phyloP scores from a whole-genome alignment of 2,888 invertebrate species.

The Pediacus dermestoides region DNA sequence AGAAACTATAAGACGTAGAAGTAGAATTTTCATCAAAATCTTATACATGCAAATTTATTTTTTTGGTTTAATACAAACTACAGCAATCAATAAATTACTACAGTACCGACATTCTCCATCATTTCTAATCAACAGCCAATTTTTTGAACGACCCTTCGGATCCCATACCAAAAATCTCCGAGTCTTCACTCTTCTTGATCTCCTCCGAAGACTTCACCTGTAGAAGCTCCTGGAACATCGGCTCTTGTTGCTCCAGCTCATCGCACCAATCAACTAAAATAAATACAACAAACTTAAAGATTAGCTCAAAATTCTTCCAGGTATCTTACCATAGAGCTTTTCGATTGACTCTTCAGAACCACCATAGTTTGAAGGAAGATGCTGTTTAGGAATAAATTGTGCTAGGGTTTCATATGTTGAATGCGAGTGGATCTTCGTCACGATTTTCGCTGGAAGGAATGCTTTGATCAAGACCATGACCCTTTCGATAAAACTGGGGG shows the following conservation, averaged over 20 bases:
- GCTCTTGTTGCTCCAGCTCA: slow-evolving; percentile 22
- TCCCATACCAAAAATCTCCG: slow-evolving; percentile 20
- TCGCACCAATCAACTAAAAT: slow-evolving; percentile 29
- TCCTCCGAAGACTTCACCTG: slow-evolving; percentile 19
- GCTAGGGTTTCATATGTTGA: slow-evolving; percentile 22
- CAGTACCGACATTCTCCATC: too few relatives aligned
- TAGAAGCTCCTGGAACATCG: slow-evolving; percentile 21
- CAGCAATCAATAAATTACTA: too few relatives aligned
- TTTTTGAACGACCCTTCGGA: slow-evolving; percentile 31
- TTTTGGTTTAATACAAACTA: too few relatives aligned
- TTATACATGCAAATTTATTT: too few relatives aligned
- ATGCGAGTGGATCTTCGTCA: slow-evolving; percentile 26
- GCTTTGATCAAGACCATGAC: slow-evolving; percentile 41
- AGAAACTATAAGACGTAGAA: too few relatives aligned
- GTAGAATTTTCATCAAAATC: too few relatives aligned
- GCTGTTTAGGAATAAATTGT: slow-evolving; percentile 28
- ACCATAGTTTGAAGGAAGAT: slow-evolving; percentile 31
- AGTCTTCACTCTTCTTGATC: slow-evolving; percentile 10
- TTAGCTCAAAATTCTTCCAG: too few relatives aligned
- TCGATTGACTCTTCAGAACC: slow-evolving; percentile 49
- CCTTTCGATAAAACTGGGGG: slow-evolving; percentile 41
- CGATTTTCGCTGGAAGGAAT: slow-evolving; percentile 19
- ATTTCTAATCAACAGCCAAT: slow-evolving; percentile 28
- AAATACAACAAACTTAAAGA: too few relatives aligned
- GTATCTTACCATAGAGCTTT: slow-evolving; percentile 56